Evolutionary conservation across 2,113 vertebrate species (phyloP), one percentile per base, ranked within the genome.

Genomic region (Terrapene triunguis): DNA sequence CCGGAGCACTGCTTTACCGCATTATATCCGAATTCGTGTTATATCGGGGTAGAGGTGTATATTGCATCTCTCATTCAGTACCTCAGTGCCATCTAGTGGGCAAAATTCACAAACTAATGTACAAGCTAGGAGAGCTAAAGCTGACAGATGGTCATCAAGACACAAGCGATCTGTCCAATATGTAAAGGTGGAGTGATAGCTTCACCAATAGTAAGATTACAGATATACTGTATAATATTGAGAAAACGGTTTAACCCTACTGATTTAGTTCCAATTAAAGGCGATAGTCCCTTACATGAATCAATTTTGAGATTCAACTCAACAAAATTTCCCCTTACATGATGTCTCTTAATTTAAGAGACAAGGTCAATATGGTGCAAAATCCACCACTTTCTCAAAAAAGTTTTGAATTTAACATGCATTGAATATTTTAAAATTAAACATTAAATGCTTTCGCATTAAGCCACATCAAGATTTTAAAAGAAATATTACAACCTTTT

Each of bases 381-480:
- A 76, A 42, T 47, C 25, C 24, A 44, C 5, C 42, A 25, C 19
- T 42, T 44, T 76, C 72, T 42, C 72, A 44, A 42, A 78, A 38
- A 27, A 47, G 3, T 47, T 27, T 78, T 24, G n/a, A 44, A 44
- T 78, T 78, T 27, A 78, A 78, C 38, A 62, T 62, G 29, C 14
- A 32, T 35, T 35, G 13, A 62, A 62, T 35, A 32, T 62, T 62
- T 62, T 35, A 35, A 16, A 16, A 7, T 38, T 38, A n/a, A 72
- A 72, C n/a, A 38, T 38, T 9, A 72, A 22, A 38, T 72, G n/a
- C 8, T 47, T 78, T 47, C 10, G 11, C 82, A 57, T 3, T 55
- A 35, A 10, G 8, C 5, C 2, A 0, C 0, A 0, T 44, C 12
- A 35, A 38, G 8, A 16, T 50, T 65, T 12, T 50, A 80, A n/a